Base-by-base conservation (phyloP, 2,113 vertebrate species). In the Silurus glanis region DNA sequence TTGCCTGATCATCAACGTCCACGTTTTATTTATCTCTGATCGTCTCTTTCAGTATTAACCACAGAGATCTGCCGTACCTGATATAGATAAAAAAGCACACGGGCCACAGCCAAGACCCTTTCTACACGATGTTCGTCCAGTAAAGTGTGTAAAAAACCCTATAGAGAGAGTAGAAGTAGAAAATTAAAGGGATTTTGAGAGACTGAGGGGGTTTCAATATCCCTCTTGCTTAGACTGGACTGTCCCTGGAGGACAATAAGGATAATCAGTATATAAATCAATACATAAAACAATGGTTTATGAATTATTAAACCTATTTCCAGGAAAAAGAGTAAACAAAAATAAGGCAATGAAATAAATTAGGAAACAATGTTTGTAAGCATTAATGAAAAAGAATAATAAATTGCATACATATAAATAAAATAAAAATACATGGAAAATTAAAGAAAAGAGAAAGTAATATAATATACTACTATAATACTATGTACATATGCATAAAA, bases 11-110 rank as follows among this genome's bases (percentile, higher is more conserved):
- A 14, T 67, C 64, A 45, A 62, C 16, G 9, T 6, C 59, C 10
- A 23, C 7, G 61, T 64, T n/a, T 64, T 8, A 64, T 64, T n/a
- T 64, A 17, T 37, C 5, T 6, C 1, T 69, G 25, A 37, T 23
- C 2, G 6, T 74, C 19, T 21, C 13, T 0, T 3, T 17, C 21
- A 51, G 9, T 76, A 9, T 17, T 25, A 8, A 78, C 6, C 51
- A 56, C 2, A 14, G 17, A 45, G 28, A 81, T 28, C 37, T 56
- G 74, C 12, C 92, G 92, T 81, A 98, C 98, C 97, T 99, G 97
- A 75, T 99, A 97, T 66, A 99, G 94, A 86, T 98, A 96, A 93
- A 97, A 96, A 9, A 98, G 94, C 9, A 97, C 96, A 86, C 94
- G 95, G 28, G 97, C 96, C 87, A 98, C 96, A 89, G 95, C 93